Evolutionary conservation across 2,888 invertebrate species (phyloP).

Genomic region (Quadriops clusia): DNA sequence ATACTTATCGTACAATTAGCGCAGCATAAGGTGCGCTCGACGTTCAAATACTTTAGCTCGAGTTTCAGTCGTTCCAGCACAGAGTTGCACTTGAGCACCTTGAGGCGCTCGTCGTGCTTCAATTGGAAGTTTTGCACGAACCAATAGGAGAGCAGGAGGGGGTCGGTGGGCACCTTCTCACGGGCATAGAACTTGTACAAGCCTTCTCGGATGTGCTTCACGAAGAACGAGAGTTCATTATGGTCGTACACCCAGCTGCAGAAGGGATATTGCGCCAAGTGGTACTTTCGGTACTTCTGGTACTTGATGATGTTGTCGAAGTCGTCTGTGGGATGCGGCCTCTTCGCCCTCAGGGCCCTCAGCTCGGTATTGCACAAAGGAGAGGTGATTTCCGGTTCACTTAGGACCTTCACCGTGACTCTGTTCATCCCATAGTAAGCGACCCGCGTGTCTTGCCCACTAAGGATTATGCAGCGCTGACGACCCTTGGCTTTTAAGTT

Average conservation of each 20-base stretch:
- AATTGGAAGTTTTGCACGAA: conserved; percentile 65
- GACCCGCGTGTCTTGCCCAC: conserved; percentile 28
- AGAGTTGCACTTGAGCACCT: conserved; percentile 53
- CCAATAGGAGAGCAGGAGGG: conserved; percentile 66
- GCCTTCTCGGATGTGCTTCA: conserved; percentile 24
- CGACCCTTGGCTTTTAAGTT: conserved; percentile 61
- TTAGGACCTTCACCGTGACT: conserved; percentile 54
- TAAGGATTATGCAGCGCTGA: conserved; percentile 56
- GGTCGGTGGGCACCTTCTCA: conserved; percentile 51
- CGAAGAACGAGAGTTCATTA: conserved; percentile 29
- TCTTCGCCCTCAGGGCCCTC: conserved; percentile 36
- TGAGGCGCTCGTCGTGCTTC: conserved; percentile 48
- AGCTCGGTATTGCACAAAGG: conserved; percentile 40
- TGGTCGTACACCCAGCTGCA: conserved; percentile 32
- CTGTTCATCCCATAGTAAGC: conserved; percentile 36
- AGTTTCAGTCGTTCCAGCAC: conserved; percentile 53
- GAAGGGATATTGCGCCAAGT: conserved; percentile 29
- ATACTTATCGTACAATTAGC: conserved; percentile 44
- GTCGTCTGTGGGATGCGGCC: conserved; percentile 25
- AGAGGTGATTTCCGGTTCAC: conserved; percentile 50
- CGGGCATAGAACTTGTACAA: conserved; percentile 24
- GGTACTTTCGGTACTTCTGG: conserved; percentile 32
- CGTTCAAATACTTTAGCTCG: conserved; percentile 40
- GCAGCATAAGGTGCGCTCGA: conserved; percentile 46
- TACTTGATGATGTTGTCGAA: conserved; percentile 24